Conservation (phyloP, 2,888 invertebrate species). For the Dascillus cervinus region DNA sequence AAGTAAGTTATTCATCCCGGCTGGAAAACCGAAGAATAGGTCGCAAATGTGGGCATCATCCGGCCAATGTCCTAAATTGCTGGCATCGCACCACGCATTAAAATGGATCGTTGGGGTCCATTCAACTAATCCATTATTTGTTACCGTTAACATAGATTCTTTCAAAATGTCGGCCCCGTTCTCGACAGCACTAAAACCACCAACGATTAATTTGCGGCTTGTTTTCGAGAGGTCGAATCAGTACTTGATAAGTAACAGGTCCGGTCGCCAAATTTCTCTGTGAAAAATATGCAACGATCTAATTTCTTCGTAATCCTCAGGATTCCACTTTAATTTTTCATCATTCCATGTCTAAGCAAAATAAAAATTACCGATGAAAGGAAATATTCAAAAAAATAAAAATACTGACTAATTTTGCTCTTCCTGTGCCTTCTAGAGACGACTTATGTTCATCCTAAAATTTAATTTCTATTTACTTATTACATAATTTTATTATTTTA, state of each 20-base stretch:
- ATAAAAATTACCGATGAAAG: constrained; percentile 6
- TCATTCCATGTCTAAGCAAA: constrained; percentile 55
- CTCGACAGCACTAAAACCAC: constrained; percentile 33
- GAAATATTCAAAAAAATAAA: constrained; percentile 3
- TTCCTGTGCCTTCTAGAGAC: constrained; percentile 34
- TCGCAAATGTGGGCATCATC: constrained; percentile 38
- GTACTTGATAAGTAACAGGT: constrained; percentile 44
- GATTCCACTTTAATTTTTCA: constrained; percentile 53
- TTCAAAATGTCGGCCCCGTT: constrained; percentile 26
- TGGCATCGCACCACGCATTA: constrained; percentile 34
- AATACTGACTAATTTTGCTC: constrained; percentile 39
- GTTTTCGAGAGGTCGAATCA: too few species aligned
- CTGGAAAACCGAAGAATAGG: constrained; percentile 36
- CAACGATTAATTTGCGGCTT: too few species aligned
- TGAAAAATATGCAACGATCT: constrained; percentile 43
- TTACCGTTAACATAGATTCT: constrained; percentile 28
- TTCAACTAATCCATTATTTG: constrained; percentile 30
- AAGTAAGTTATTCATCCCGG: constrained; percentile 25
- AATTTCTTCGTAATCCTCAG: constrained; percentile 49
- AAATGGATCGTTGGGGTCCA: constrained; percentile 35
- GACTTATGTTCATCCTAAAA: constrained; percentile 36
- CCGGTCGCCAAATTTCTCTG: constrained; percentile 55
- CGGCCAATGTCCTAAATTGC: constrained; percentile 39
- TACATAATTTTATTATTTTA: constrained; percentile 7
- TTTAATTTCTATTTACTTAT: too few species aligned